phyloP scores from a whole-genome alignment of 2,797 vertebrate species.

The Pipistrellus kuhlii region DNA sequence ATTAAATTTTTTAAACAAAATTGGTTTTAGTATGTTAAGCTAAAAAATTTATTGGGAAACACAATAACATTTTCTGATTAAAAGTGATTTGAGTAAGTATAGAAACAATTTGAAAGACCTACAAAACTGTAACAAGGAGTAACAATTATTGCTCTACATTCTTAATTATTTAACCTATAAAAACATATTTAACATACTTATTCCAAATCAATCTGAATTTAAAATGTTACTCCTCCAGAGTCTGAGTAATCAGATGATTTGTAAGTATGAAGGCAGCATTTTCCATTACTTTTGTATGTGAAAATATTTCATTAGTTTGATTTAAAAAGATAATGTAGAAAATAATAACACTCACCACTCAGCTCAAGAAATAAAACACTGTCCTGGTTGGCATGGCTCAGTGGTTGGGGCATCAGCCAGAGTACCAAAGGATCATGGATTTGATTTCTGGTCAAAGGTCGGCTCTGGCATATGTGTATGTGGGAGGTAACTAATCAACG shows the following conservation, averaged over 20 bases:
- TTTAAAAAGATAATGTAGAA: slow-evolving; percentile 43
- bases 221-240: not conserved
- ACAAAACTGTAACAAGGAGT: slow-evolving; percentile 7
- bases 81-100: not conserved
- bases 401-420: no score
- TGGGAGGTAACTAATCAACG: no score
- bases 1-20: not conserved
- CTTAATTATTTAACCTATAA: not conserved
- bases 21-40: slow-evolving; percentile 29
- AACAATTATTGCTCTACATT: not conserved
- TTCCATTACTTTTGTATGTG: not conserved
- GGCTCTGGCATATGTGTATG: no score
- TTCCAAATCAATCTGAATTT: slow-evolving; percentile 38
- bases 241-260: slow-evolving; percentile 14
- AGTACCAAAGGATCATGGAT: no score
- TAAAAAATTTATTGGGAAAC: not conserved
- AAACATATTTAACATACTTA: not conserved
- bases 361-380: slow-evolving; percentile 3
- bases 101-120: slow-evolving; percentile 12
- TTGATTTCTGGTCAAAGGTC: no score
- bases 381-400: no score
- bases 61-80: not conserved
- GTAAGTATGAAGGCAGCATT: not conserved
- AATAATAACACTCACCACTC: not conserved
- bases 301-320: slow-evolving; percentile 42